Evolutionary conservation across 2,888 invertebrate species (phyloP).

Genomic region (Drosophila colorata): DNA sequence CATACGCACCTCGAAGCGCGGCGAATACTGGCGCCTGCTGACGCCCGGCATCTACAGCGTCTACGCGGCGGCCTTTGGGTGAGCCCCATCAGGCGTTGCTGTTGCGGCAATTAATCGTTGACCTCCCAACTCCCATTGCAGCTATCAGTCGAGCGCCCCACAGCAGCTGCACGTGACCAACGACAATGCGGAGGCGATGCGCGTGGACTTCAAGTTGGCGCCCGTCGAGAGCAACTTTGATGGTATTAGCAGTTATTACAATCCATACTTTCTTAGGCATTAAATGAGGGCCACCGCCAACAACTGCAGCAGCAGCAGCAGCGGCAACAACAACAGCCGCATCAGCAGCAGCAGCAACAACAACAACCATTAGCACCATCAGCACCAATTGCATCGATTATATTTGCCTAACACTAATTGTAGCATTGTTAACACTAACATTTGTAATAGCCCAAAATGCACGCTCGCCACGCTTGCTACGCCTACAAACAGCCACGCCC

Average conservation of each 20-base stretch:
- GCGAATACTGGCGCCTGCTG: slow-evolving; percentile 97
- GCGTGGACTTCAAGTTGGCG: slow-evolving; percentile 83
- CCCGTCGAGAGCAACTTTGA: slow-evolving; percentile 83
- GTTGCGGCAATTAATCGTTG: too few species aligned
- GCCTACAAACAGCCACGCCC: slow-evolving; percentile 5
- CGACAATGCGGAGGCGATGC: slow-evolving; percentile 81
- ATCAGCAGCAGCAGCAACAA: background rate
- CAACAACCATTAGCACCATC: slow-evolving; percentile 17
- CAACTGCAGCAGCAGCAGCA: slow-evolving; percentile 15
- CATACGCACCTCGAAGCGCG: slow-evolving; percentile 91
- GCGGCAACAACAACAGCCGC: background rate
- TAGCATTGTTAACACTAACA: slow-evolving; percentile 33
- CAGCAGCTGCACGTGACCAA: slow-evolving; percentile 84
- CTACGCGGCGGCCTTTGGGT: slow-evolving; percentile 91
- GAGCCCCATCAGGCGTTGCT: slow-evolving; percentile 53
- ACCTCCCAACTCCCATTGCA: slow-evolving; percentile 58
- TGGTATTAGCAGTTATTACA: slow-evolving; percentile 85
- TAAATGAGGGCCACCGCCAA: slow-evolving; percentile 45
- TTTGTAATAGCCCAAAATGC: slow-evolving; percentile 10
- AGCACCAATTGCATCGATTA: slow-evolving; percentile 27
- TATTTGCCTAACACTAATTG: slow-evolving; percentile 6
- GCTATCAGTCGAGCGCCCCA: slow-evolving; percentile 86
- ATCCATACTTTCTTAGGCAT: slow-evolving; percentile 83
- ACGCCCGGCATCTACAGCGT: slow-evolving; percentile 94
- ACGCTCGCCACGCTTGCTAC: slow-evolving; percentile 9